Percentiles rank a stretch among this genome's conserved stretches.
Evolutionary conservation across 2,888 invertebrate genomes (phyloP).

Genomic region (Agonum fuliginosum): DNA sequence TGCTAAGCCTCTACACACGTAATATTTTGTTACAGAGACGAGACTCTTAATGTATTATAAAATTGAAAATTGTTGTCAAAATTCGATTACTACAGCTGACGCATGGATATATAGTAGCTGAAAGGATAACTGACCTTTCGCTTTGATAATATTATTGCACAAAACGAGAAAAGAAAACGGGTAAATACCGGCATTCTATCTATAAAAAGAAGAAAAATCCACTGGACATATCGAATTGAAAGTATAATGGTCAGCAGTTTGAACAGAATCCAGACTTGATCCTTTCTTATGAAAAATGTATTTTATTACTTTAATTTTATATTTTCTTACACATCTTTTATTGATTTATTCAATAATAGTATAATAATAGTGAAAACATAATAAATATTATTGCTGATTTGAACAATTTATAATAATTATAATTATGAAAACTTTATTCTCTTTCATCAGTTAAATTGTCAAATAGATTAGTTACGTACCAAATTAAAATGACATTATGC

Average conservation of each 20-base stretch:
- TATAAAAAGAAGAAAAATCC: conserved; percentile 11
- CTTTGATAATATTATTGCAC: conserved; percentile 6
- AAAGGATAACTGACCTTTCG: background rate
- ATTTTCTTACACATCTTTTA: background rate
- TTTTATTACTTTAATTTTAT: conserved; percentile 40
- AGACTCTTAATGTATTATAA: too few relatives aligned
- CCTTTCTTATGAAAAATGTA: conserved; percentile 42
- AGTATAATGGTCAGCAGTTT: conserved; percentile 43
- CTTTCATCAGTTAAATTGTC: too few relatives aligned
- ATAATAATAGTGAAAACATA: background rate
- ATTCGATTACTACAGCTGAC: too few relatives aligned
- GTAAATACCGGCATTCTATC: conserved; percentile 8
- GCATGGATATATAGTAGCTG: too few relatives aligned
- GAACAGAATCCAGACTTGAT: conserved; percentile 9
- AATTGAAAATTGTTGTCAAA: too few relatives aligned
- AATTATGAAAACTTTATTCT: too few relatives aligned
- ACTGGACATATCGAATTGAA: conserved; percentile 24
- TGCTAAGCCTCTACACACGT: too few relatives aligned
- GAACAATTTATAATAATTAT: too few relatives aligned
- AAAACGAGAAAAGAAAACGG: background rate
- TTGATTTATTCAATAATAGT: conserved; percentile 10
- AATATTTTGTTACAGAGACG: too few relatives aligned
- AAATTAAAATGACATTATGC: too few relatives aligned
- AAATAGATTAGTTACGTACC: too few relatives aligned
- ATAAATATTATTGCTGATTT: too few relatives aligned